Conservation (phyloP, 2,113 vertebrate genomes). For the Propithecus coquereli region DNA sequence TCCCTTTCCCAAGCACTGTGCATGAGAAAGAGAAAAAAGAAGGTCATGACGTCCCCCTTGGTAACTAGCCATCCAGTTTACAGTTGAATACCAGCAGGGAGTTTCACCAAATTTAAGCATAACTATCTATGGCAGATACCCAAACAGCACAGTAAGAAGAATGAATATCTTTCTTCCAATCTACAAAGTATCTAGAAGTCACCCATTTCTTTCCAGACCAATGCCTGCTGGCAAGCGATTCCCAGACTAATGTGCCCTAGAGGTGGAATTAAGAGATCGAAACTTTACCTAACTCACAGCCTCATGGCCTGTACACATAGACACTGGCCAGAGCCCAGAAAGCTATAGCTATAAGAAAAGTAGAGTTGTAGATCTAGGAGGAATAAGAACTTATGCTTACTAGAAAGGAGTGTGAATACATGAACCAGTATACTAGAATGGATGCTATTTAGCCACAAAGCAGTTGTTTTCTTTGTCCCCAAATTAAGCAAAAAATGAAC, state of each 20-base stretch:
- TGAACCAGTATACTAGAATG: not conserved
- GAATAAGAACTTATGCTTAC: not conserved
- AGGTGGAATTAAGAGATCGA: not conserved
- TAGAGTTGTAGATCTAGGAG: too few relatives aligned
- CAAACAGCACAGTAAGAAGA: not conserved
- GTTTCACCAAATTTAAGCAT: not conserved
- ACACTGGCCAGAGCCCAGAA: not conserved
- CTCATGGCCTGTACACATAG: not conserved
- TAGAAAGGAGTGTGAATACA: not conserved
- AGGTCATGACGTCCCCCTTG: not conserved
- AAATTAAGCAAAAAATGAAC: not conserved
- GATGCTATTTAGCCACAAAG: not conserved
- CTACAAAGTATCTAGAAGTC: not conserved
- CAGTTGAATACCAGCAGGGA: not conserved
- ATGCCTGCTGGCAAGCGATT: not conserved
- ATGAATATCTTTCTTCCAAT: not conserved
- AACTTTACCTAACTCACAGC: not conserved
- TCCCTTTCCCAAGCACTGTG: not conserved
- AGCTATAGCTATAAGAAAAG: not conserved
- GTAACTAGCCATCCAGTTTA: not conserved
- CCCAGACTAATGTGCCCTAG: not conserved
- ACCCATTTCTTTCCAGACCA: not conserved
- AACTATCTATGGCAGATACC: not conserved
- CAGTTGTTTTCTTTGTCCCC: not conserved
- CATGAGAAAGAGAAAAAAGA: not conserved